phyloP scores from a whole-genome alignment of 2,113 vertebrate species.

The Raja brachyura region DNA sequence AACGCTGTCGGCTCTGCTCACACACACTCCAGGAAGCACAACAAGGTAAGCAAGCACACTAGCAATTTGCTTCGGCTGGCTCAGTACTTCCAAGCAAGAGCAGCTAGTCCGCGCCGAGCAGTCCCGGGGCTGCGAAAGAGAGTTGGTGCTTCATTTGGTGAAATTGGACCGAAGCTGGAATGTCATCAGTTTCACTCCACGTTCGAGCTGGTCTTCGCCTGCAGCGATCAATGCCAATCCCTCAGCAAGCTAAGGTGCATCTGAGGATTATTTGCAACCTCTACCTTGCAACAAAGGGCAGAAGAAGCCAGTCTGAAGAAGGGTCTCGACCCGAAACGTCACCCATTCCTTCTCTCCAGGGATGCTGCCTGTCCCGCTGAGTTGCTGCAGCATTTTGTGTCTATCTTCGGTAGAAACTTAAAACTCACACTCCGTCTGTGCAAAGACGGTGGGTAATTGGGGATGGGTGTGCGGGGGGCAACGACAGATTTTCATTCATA shows the following conservation, averaged over 20 bases:
- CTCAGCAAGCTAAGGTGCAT: neutral
- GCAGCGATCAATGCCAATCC: neutral
- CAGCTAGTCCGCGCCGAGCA: too few species aligned
- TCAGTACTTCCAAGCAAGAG: neutral
- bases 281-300: neutral
- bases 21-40: neutral
- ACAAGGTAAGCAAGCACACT: slow-evolving; percentile 26
- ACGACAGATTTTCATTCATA: neutral
- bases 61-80: neutral
- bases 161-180: neutral
- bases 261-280: neutral
- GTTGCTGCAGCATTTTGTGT: too few species aligned
- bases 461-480: neutral
- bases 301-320: too few species aligned
- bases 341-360: too few species aligned
- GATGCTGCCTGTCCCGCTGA: too few species aligned
- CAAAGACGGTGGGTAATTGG: neutral
- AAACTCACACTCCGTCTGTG: too few species aligned
- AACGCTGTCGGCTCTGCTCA: neutral
- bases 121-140: neutral
- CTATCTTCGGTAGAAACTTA: neutral
- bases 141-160: neutral
- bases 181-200: too few species aligned
- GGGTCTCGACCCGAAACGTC: too few species aligned
- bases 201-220: too few species aligned